phyloP scores from a whole-genome alignment of 2,113 vertebrate genomes.

The Aptenodytes forsteri region DNA sequence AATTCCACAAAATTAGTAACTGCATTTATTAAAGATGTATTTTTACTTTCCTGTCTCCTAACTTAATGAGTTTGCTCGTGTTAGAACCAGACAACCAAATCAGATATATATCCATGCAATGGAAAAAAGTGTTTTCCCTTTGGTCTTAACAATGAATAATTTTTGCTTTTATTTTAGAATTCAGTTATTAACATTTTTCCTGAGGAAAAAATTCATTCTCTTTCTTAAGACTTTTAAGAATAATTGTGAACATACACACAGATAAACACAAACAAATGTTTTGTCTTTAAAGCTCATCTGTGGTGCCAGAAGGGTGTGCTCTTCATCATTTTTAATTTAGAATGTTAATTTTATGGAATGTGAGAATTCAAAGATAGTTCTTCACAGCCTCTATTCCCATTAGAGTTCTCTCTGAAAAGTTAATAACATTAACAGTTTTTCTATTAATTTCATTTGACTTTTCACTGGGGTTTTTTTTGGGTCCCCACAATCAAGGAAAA shows the following conservation, averaged over 20 bases:
- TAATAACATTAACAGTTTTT: not conserved
- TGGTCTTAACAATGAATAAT: not conserved
- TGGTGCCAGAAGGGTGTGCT: constrained; percentile 9
- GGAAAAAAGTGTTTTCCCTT: not conserved
- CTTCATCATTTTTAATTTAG: constrained; percentile 5
- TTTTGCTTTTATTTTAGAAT: not conserved
- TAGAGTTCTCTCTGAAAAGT: not conserved
- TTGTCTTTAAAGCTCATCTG: not conserved
- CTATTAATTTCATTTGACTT: not conserved
- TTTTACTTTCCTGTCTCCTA: not conserved
- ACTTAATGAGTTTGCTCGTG: not conserved
- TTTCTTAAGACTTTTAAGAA: not conserved
- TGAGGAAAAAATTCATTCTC: not conserved
- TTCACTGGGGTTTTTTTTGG: not conserved
- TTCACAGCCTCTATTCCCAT: not conserved
- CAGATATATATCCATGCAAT: not conserved
- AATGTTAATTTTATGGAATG: not conserved
- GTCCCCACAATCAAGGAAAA: not conserved
- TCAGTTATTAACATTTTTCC: not conserved
- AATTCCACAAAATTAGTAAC: not conserved
- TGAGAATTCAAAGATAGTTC: not conserved
- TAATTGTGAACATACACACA: not conserved
- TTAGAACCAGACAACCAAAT: not conserved
- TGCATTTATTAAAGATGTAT: not conserved
- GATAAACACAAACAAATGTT: not conserved